Base-by-base conservation (phyloP, 2,113 vertebrate genomes). In the Montifringilla adamsi region DNA sequence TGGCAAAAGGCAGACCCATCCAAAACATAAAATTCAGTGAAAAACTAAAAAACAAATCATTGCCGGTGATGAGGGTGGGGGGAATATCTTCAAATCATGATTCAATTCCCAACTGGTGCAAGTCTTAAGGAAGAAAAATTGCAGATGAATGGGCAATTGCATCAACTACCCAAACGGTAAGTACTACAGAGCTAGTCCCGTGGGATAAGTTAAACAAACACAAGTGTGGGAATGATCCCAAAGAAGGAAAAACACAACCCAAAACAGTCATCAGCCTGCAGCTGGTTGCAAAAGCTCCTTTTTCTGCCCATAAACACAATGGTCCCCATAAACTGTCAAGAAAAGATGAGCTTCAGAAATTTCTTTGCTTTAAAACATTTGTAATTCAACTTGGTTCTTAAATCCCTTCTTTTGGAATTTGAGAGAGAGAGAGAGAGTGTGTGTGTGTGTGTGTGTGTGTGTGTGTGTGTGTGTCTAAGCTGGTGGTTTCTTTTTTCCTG, bases 31-130 rank as follows among this genome's bases (percentile, higher is more conserved):
- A 75, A 79, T 26, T 50, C 26, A 72, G 18, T 1, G 6, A 2
- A 56, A 60, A 74, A 50, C 11, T 17, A 1, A 33, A 52, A 55
- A 27, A 1, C 2, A 49, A 50, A 31, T 31, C 5, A 26, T 15
- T 60, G 30, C 8, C 0, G 1, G 1, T 6, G n/a, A 33, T 30
- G 16, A 37, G 1, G 4, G 8, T 58, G 27, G 8, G 4, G 3
- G 2, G 1, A 55, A 35, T 43, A 5, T 78, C 20, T 27, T 60
- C 14, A 43, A 35, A 37, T 69, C 23, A 33, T 43, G 15, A 11
- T 47, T 58, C 33, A 58, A n/a, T 58, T 58, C 21, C 33, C 33
- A 69, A 47, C 21, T 10, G 6, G 6, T 44, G 11, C 13, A 79
- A 53, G 27, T 53, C n/a, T 82, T 46, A 58, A 41, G 46, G 21